Conservation (phyloP, 2,797 vertebrate species). For the Huso huso region DNA sequence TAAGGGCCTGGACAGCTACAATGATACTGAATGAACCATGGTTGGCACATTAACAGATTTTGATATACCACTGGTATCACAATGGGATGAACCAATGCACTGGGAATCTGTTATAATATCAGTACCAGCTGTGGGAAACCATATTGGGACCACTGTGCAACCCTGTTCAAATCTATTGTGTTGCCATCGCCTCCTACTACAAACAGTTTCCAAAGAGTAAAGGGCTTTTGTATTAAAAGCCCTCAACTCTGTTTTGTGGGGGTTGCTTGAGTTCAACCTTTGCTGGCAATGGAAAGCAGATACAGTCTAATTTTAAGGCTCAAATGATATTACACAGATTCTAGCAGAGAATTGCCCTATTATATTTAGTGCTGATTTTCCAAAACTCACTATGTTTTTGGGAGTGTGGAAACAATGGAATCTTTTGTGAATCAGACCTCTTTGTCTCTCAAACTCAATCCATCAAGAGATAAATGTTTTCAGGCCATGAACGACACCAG, state of each 20-base stretch:
- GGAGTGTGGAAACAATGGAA: conserved; percentile 28
- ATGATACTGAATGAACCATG: no score
- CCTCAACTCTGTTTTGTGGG: conserved; percentile 5
- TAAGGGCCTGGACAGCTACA: no score
- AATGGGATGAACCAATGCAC: no score
- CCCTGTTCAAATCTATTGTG: background rate
- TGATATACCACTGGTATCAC: no score
- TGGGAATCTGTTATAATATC: no score
- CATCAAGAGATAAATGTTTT: conserved; percentile 8
- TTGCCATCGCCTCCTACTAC: background rate
- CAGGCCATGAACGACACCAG: background rate
- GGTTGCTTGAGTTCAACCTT: conserved; percentile 32
- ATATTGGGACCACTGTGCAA: conserved; percentile 23
- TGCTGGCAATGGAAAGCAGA: conserved; percentile 37
- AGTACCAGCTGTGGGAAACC: conserved; percentile 14
- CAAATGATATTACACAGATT: conserved; percentile 27
- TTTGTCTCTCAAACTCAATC: conserved; percentile 13
- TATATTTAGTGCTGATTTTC: conserved; percentile 17
- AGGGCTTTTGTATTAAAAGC: no score
- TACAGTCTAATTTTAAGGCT: conserved; percentile 16
- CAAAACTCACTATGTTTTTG: conserved; percentile 17
- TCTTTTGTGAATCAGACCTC: conserved; percentile 26
- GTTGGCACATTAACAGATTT: no score
- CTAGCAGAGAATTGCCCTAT: conserved; percentile 22
- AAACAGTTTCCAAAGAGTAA: no score